Percentiles rank a stretch among this genome's conserved stretches.
Conservation (phyloP, 2,797 vertebrate species). For the Danio jaintianensis region DNA sequence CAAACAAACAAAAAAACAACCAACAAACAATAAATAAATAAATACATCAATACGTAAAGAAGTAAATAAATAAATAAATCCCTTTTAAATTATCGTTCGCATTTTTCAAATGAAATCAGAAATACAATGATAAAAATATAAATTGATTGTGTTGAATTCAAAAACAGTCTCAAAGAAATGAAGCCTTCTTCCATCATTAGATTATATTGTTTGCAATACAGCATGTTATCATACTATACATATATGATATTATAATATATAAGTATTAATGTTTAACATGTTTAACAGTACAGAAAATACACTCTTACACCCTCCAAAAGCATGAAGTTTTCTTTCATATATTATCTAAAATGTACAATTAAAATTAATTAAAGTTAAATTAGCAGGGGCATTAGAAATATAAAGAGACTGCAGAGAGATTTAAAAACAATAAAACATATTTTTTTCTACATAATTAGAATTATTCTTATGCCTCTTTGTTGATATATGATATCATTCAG, state of each 20-base stretch:
- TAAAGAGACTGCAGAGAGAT: neutral
- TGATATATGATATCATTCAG: neutral
- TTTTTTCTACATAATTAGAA: neutral
- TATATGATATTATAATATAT: neutral
- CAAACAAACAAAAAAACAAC: no score
- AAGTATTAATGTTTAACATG: neutral
- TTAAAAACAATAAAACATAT: neutral
- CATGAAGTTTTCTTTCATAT: neutral
- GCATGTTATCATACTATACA: neutral
- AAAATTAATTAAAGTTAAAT: no score
- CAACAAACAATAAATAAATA: no score
- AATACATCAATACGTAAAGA: no score
- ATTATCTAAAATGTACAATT: no score
- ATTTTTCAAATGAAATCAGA: neutral
- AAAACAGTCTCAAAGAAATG: neutral
- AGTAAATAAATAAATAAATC: no score
- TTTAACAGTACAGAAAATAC: neutral
- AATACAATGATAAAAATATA: neutral
- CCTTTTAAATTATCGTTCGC: neutral
- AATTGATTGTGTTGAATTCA: neutral
- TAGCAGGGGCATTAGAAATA: no score
- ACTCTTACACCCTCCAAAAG: neutral
- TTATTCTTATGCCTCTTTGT: neutral
- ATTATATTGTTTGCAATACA: neutral
- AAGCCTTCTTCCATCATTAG: neutral